A percentile compares a stretch with the other conserved stretches of the same genome.
Evolutionary conservation across 2,888 invertebrate genomes (phyloP).

Genomic region (Thalpophila matura): DNA sequence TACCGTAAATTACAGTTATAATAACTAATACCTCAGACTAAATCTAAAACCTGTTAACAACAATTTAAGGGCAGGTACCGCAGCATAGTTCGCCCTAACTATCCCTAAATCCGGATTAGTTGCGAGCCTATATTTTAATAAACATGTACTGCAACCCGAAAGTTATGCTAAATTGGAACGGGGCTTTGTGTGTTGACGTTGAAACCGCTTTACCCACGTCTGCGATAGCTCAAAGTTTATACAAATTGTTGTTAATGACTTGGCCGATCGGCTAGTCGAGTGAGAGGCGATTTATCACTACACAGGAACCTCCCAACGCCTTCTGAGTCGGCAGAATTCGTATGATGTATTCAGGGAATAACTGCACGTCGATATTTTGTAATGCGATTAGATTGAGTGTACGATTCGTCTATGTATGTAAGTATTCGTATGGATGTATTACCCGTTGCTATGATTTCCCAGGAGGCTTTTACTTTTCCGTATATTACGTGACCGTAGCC

Average conservation of each 20-base stretch:
- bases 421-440: constrained; percentile 25
- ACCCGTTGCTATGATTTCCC: constrained; percentile 46
- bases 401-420: constrained; percentile 5
- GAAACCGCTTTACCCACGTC: constrained; percentile 69
- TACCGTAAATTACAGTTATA: constrained; percentile 1
- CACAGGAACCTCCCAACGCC: constrained; percentile 64
- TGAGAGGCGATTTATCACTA: constrained; percentile 80
- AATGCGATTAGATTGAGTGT: constrained; percentile 31
- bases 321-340: constrained; percentile 63
- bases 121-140: constrained; percentile 74
- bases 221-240: constrained; percentile 72
- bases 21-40: constrained; percentile 3
- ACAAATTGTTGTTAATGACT: constrained; percentile 83
- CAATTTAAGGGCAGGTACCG: constrained; percentile 43
- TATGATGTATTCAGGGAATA: constrained; percentile 41
- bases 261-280: constrained; percentile 60
- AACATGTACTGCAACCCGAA: constrained; percentile 75
- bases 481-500: constrained; percentile 30
- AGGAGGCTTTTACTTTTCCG: constrained; percentile 42
- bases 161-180: constrained; percentile 78
- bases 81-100: constrained; percentile 58
- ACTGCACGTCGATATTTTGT: constrained; percentile 35
- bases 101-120: constrained; percentile 69
- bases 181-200: constrained; percentile 69
- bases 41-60: constrained; percentile 45